Conservation (phyloP, 23 tunicate genomes). For the Halocynthia aurantium region DNA sequence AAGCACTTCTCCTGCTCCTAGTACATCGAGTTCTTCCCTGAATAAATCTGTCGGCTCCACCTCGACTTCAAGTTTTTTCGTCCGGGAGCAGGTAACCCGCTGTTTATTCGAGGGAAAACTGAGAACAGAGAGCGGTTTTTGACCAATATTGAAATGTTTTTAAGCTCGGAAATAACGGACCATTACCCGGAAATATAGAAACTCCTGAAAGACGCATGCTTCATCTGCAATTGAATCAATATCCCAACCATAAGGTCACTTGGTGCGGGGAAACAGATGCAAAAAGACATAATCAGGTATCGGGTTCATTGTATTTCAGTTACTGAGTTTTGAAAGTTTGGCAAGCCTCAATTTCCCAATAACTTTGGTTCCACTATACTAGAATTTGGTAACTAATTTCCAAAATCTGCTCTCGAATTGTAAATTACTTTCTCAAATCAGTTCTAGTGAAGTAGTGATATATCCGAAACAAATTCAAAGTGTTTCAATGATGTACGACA, state of each 20-base stretch:
- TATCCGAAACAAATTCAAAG: too few species aligned
- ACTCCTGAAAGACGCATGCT: constrained; percentile 23
- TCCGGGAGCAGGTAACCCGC: constrained; percentile 13
- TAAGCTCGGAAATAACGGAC: constrained; percentile 20
- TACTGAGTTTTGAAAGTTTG: too few species aligned
- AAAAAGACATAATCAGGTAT: background rate
- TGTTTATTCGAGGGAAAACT: background rate
- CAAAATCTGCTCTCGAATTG: too few species aligned
- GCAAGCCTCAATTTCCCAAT: too few species aligned
- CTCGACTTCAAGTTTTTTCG: constrained; percentile 18
- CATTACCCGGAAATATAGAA: constrained; percentile 13
- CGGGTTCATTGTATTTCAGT: too few species aligned
- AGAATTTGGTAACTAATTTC: too few species aligned
- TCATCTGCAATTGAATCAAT: constrained; percentile 1
- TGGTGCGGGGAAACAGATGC: constrained; percentile 3
- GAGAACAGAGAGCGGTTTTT: background rate
- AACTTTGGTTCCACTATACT: too few species aligned
- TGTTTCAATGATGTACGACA: too few species aligned
- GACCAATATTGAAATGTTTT: background rate
- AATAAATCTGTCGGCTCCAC: constrained; percentile 8
- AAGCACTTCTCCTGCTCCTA: background rate
- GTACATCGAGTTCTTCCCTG: background rate
- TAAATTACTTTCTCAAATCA: too few species aligned
- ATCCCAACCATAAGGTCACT: constrained; percentile 9
- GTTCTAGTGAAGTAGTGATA: too few species aligned